These are phyloP conservation scores for Stramonita haemastoma DNA, from an alignment of 2,888 invertebrate species.

Conservation along the genomic window DNA sequence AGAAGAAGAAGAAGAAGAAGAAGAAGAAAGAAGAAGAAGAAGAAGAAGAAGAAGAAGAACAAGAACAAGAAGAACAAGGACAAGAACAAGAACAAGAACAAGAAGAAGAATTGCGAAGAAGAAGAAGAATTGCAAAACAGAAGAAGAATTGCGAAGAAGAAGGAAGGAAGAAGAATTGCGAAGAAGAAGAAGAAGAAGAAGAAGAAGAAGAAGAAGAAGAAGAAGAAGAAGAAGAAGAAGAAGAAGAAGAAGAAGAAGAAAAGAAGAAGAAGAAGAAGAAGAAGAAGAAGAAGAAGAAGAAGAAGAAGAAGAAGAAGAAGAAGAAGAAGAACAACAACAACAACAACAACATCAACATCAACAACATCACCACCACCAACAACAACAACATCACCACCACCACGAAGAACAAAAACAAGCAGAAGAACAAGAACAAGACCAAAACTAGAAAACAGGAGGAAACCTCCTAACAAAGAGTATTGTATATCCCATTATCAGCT, in stretches of 20 bases:
- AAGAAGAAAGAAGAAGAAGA: too few relatives aligned
- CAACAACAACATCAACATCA: neutral
- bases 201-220: neutral
- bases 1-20: too few relatives aligned
- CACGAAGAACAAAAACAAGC: too few relatives aligned
- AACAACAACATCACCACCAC: neutral
- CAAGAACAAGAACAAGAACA: too few relatives aligned
- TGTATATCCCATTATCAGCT: neutral
- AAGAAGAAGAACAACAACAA: neutral
- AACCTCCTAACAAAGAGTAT: slow-evolving; percentile 1
- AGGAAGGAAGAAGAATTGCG: neutral
- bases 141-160: too few relatives aligned
- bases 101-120: too few relatives aligned
- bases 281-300: neutral
- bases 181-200: neutral
- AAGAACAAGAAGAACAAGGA: too few relatives aligned
- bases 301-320: neutral
- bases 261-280: neutral
- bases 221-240: neutral
- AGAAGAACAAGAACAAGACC: too few relatives aligned
- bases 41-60: too few relatives aligned
- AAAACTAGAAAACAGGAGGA: neutral
- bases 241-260: too few relatives aligned
- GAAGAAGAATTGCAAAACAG: neutral
- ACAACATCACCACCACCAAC: neutral